Evolutionary conservation across 1,140 invertebrate genomes (phyloP).

Genomic region (Procambarus clarkii): DNA sequence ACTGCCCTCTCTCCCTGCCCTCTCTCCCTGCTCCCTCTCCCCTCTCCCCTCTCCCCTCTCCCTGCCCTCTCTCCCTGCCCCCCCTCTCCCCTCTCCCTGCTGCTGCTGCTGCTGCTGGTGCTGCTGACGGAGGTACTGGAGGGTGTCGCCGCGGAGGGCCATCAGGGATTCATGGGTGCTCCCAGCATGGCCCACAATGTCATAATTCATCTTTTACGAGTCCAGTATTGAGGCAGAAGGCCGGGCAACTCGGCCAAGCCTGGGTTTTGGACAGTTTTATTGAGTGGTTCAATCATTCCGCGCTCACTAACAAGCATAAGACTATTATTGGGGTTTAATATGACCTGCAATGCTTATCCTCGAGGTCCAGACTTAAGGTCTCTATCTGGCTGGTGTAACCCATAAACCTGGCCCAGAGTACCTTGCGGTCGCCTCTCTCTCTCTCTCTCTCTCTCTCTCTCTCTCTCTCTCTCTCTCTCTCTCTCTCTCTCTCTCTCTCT

Average conservation of each 20-base stretch:
- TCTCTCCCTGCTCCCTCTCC: not conserved
- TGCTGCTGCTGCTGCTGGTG: no score
- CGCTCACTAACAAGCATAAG: not conserved
- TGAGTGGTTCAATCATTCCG: conserved; percentile 13
- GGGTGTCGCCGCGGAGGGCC: not conserved
- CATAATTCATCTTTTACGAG: conserved; percentile 15
- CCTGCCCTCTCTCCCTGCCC: not conserved
- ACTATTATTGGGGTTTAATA: not conserved
- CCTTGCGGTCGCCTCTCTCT: not conserved
- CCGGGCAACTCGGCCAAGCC: not conserved
- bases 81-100: not conserved
- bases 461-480: no score
- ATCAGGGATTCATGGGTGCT: not conserved
- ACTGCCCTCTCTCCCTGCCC: not conserved
- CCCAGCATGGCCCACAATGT: not conserved
- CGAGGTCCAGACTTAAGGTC: not conserved
- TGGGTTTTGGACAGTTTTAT: conserved; percentile 12
- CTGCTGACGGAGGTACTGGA: not conserved
- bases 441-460: not conserved
- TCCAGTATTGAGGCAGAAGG: not conserved
- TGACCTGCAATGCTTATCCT: not conserved
- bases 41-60: no score
- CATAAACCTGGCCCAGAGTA: not conserved
- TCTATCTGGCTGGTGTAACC: not conserved
- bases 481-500: no score